Base-by-base conservation (phyloP, 2,113 vertebrate species). In the Mesoclemmys tuberculata region DNA sequence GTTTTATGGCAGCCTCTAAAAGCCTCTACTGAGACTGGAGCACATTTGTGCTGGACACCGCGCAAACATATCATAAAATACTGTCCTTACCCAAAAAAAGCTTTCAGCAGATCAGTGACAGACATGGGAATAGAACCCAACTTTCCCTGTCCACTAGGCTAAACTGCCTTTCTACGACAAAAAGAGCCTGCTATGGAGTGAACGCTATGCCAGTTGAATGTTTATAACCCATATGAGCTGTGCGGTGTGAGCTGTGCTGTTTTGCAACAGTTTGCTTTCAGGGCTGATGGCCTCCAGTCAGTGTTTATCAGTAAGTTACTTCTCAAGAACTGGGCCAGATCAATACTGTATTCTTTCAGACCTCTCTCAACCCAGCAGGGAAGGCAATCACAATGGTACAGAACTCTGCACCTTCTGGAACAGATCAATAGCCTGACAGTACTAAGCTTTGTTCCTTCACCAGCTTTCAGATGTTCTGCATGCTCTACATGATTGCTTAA, bases 401-500 rank as follows among this genome's bases (percentile, higher is more conserved):
- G 97, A 98, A 98, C 99, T 98, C 97, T 97, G 98, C 98, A 99
- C 99, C 99, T 99, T 99, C 98, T 99, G 99, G 98, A 99, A 98
- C 92, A 97, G 98, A 99, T 99, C 99, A 98, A 99, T 99, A 99
- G 97, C 78, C 98, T 97, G 98, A 99, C 99, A 99, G 99, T 96
- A 98, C 97, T 93, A 80, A 96, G 98, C 99, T 99, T 99, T 99
- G 99, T 99, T 99, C 98, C 99, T 97, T 96, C 98, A 97, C 98
- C 98, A 97, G 98, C 97, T 98, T 98, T 98, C 98, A 99, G 99
- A 99, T 99, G 99, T 99, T 99, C 98, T 97, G 98, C 98, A 97
- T 98, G 99, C 99, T 99, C 98, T 99, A 99, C 99, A 99, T 99
- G 99, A 99, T 99, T 99, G 99, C 99, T 99, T 99, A 99, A 99